Evolutionary conservation across 2,888 invertebrate genomes (phyloP), one percentile per base, ranked within the genome.

Genomic region (Eupithecia insigniata): DNA sequence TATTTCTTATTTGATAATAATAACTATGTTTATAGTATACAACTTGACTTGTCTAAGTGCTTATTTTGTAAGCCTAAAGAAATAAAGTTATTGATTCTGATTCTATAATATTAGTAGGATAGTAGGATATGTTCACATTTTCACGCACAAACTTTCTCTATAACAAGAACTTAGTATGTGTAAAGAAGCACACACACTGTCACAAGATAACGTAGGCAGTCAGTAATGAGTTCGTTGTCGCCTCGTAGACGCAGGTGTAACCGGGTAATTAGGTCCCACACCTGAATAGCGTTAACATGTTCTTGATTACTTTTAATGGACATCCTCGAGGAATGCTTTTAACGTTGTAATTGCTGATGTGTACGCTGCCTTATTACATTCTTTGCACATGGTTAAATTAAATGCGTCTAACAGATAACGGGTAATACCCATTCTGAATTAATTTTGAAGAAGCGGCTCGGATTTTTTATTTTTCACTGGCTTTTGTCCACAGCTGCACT

Each of bases 211-310:
- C 66, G 46, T 60, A 60, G 55, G 51, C 67, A n/a, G 46, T 46
- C 46, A 18, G 30, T 79, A 76, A 79, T 79, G 76, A 79, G 78
- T 74, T 74, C 74, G 73, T 79, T 77, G 79, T 74, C 77, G 73
- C 70, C 10, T 73, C 66, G 65, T 39, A 61, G 76, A 62, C 76
- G 71, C 77, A 75, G 79, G 76, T 79, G 79, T 76, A 64, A 39
- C 60, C 55, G 67, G 34, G 69, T 77, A 75, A 78, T 76, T 73
- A 76, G 65, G 28, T 70, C 70, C 14, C 69, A 70, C 69, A 77
- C 69, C 60, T 71, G 66, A 65, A 67, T 67, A n/a, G 18, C 69
- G 67, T 67, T 68, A 68, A 26, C 61, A 61, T 51, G 68, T 68
- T 71, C 64, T 51, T 72, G 68, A 73, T 73, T 72, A 71, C 71